Base-by-base conservation (phyloP, 1,140 invertebrate species). In the Apis dorsata region DNA sequence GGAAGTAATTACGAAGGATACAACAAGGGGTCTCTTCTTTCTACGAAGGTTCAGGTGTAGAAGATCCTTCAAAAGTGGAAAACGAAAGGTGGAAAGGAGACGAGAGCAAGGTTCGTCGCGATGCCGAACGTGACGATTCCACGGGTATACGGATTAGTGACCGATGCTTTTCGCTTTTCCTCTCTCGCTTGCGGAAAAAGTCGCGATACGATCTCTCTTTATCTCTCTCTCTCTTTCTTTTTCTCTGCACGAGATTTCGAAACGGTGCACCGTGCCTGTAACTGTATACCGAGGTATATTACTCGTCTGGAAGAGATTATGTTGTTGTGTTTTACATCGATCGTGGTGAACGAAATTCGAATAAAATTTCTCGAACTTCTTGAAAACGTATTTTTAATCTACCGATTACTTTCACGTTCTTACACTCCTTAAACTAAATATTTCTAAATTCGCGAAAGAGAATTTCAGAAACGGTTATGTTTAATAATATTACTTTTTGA, bases 121-220 rank as follows among this genome's bases (percentile, higher is more conserved):
- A 59, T 13, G 70, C 21, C 55, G 81, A 79, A 92, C 91, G 91
- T 92, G 91, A 91, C 88, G 69, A 82, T 85, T 86, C n/a, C n/a
- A 1, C 9, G 59, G 73, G 71, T 81, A 85, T 81, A 78, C 44
- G 85, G 89, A 90, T 92, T 91, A 91, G 80, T 69, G 72, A 73
- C 83, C 66, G 71, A 81, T 72, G 77, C 62, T 83, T 70, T 81
- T 13, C 70, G 77, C 62, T 83, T 70, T 81, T 13, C 70, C 49
- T 34, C n/a, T 49, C 65, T 49, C 65, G 69, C 28, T 83, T 59
- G 51, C 81, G 75, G 68, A 72, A 80, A 34, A 72, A 89, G 81
- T 75, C 73, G 84, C 49, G 84, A 88, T 86, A 88, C 77, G 5
- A 89, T 86, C 87, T 75, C 51, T 63, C 17, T 2, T 17, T 69